These are phyloP conservation scores for Melieria crassipennis DNA, from an alignment of 2,888 invertebrate species.

Conservation along the genomic window DNA sequence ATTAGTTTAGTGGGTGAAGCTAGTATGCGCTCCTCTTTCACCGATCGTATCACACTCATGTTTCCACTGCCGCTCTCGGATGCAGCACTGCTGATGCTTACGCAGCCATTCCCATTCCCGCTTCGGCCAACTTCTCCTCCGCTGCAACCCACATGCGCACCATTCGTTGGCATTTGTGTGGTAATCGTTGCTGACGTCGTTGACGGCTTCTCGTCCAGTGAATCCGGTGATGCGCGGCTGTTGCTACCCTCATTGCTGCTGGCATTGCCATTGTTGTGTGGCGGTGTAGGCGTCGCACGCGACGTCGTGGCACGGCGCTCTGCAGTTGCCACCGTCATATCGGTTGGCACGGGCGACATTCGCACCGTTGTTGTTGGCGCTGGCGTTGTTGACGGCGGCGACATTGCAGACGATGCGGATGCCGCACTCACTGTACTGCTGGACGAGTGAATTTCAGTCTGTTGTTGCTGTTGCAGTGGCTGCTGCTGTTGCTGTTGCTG, in stretches of 20 bases:
- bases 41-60: slow-evolving; percentile 65
- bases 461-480: slow-evolving; percentile 51
- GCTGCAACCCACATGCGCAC: slow-evolving; percentile 46
- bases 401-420: slow-evolving; percentile 59
- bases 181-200: slow-evolving; percentile 48
- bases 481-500: slow-evolving; percentile 42
- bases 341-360: slow-evolving; percentile 48
- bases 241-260: slow-evolving; percentile 59
- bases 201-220: slow-evolving; percentile 62
- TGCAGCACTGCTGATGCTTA: slow-evolving; percentile 30
- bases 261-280: slow-evolving; percentile 61
- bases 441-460: slow-evolving; percentile 61
- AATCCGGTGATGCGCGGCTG: slow-evolving; percentile 65
- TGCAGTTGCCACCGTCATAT: slow-evolving; percentile 26
- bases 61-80: slow-evolving; percentile 46
- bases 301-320: slow-evolving; percentile 41
- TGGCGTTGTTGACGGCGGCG: slow-evolving; percentile 58
- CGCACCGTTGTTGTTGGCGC: slow-evolving; percentile 47
- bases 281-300: slow-evolving; percentile 58
- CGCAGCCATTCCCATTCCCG: slow-evolving; percentile 39
- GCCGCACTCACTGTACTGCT: slow-evolving; percentile 54
- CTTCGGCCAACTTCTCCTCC: slow-evolving; percentile 23
- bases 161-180: slow-evolving; percentile 51
- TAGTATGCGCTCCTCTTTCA: slow-evolving; percentile 64
- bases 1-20: slow-evolving; percentile 63